Evolutionary conservation across 2,113 vertebrate species (phyloP), one percentile per base, ranked within the genome.

Genomic region (Centropristis striata): DNA sequence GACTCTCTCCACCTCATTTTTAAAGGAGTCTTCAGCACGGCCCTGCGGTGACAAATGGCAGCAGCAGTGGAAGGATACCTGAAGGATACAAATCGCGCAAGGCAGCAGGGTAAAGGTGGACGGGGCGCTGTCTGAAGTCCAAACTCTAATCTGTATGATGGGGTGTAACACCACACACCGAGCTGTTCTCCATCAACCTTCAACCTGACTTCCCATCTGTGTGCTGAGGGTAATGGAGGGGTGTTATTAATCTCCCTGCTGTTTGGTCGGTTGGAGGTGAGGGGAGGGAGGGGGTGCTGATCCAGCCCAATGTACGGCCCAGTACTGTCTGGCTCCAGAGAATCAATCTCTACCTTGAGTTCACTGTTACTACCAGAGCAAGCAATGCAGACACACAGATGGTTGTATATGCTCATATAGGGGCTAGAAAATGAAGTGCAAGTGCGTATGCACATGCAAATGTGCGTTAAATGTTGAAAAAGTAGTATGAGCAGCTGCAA

Each of bases 181-280:
- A 25, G 77, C 85, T 90, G 88, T 85, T 93, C 89, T 90, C 91
- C 84, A 83, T 93, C 93, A 92, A 91, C 92, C 93, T 94, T 94
- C 92, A 92, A 91, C 90, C 93, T 88, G 88, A 88, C 72, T 71
- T 85, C 87, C 91, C 91, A 79, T 93, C 88, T 90, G 92, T 92
- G 90, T 89, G 89, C 84, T 90, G 88, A 90, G 86, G 92, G 84
- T 92, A 94, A 92, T 90, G 82, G 86, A 81, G 79, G 82, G 80
- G 60, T 81, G 87, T 78, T 86, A 94, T 94, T 94, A 93, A 93
- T 94, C 92, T 90, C 75, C 39, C 54, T 7, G 23, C 73, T 75
- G 78, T 86, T 90, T 84, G 77, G 84, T 59, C 27, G 55, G 73
- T 65, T 74, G 42, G 49, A 49, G 61, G 13, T 6, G 53, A 23